Base-by-base conservation (phyloP, 30 jellyfish, hydroid and myxozoan species). In the Pseudorhiza aurosa region DNA sequence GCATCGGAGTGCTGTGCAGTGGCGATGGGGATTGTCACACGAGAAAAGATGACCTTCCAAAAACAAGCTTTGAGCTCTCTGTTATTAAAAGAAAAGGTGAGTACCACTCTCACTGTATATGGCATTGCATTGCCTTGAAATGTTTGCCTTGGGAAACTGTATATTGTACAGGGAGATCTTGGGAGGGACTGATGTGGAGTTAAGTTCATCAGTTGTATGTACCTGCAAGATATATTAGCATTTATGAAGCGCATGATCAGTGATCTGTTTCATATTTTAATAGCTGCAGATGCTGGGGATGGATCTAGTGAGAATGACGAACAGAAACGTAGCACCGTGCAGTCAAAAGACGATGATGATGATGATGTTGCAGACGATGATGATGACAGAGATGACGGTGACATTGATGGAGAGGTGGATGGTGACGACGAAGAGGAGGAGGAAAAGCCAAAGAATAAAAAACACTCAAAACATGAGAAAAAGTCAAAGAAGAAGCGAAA, bases 1-100 rank as follows among this genome's bases (percentile, higher is more conserved):
- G 98, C 70, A 35, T 74, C 50, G 98, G 94, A 63, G 89, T 92
- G 4, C 25, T 86, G 65, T 92, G 98, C 62, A 65, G 77, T 10
- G 96, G 89, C 17, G 98, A 86, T 46, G 88, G 93, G 24, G 82
- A 86, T 72, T 92, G 98, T 50, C 98, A 85, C 56, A 46, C 87
- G 17, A 85, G 63, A 58, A 71, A 64, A 63, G 98, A 92, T 42
- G 40, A 45, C 15, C 83, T 92, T 47, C 98, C 98, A 0, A 36
- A 57, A 27, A 75, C 76, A 18, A 60, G 65, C 21, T 59, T 85
- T 37, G 73, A 74, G 14, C 62, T 82, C 18, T 33, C 87, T 11
- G 26, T 59, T 37, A 46, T 58, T 8, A 68, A 82, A 32, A 42
- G 94, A 39, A 75, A 70, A 28, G 81, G 87, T 77, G 49, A 36